These are phyloP conservation scores for Dasypus novemcinctus DNA, from an alignment of 2,113 vertebrate genomes.

Conservation along the genomic window DNA sequence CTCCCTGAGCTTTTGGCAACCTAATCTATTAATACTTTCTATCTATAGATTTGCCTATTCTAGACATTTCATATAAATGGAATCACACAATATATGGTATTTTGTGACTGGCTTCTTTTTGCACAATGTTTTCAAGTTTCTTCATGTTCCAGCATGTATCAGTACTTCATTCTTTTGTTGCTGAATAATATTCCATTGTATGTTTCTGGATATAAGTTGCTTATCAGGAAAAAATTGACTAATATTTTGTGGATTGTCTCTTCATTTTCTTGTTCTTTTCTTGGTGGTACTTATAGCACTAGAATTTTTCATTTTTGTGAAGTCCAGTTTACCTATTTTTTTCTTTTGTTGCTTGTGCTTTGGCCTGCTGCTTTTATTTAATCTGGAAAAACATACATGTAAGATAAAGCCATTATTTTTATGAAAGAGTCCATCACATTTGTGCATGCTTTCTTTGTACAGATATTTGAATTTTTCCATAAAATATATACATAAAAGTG, in stretches of 20 bases:
- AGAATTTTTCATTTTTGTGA: background rate
- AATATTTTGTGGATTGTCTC: background rate
- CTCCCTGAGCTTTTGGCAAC: background rate
- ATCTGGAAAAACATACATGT: background rate
- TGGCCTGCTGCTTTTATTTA: background rate
- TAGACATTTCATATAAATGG: too few relatives aligned
- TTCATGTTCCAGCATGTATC: too few relatives aligned
- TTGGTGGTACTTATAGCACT: background rate
- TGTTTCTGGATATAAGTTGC: background rate
- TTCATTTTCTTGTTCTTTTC: background rate
- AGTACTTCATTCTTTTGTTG: background rate
- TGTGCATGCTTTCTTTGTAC: background rate
- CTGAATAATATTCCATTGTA: background rate
- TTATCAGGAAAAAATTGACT: background rate
- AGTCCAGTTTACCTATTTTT: background rate
- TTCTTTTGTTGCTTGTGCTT: background rate
- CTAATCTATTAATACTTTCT: background rate
- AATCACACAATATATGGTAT: background rate
- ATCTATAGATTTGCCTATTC: too few relatives aligned
- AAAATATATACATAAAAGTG: background rate
- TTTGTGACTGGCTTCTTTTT: background rate
- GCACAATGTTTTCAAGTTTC: background rate
- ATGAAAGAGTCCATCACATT: background rate
- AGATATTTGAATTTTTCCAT: background rate
- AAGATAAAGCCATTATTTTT: background rate